phyloP scores from a whole-genome alignment of 92 coral and sea anemone species.

The Epizoanthus rinbou region DNA sequence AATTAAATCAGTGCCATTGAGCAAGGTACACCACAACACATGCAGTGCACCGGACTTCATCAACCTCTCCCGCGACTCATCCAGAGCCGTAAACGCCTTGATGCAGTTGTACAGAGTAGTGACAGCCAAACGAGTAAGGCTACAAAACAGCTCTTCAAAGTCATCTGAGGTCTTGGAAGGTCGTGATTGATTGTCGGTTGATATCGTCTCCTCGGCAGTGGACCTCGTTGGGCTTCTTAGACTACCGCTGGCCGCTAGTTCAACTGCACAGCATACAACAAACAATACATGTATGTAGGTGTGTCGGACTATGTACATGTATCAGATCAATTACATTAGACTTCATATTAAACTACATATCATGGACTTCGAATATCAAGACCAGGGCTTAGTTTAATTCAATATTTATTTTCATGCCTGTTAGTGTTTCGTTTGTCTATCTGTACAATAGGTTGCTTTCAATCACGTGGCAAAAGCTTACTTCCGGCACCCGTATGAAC shows the following conservation, averaged over 20 bases:
- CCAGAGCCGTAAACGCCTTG: constrained; percentile 64
- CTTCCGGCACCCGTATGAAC: too few species aligned
- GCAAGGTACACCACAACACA: constrained; percentile 84
- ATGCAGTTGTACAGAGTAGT: constrained; percentile 88
- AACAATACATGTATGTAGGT: too few species aligned
- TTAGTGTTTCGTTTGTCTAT: too few species aligned
- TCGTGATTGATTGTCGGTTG: constrained; percentile 59
- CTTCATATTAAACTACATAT: background rate
- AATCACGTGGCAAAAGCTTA: too few species aligned
- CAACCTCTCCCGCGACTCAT: constrained; percentile 71
- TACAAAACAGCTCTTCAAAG: constrained; percentile 84
- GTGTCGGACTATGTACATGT: too few species aligned
- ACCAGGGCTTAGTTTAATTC: too few species aligned
- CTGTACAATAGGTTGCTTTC: too few species aligned
- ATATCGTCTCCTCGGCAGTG: constrained; percentile 7
- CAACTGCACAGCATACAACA: constrained; percentile 35
- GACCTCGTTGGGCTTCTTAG: constrained; percentile 45
- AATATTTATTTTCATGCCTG: too few species aligned
- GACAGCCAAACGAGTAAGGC: constrained; percentile 77
- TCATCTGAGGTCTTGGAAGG: constrained; percentile 69
- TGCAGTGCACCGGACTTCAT: constrained; percentile 79
- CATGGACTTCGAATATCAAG: background rate
- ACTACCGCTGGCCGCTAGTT: constrained; percentile 54
- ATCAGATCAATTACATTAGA: background rate
- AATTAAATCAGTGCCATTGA: constrained; percentile 71